Percentiles rank a stretch among this genome's conserved stretches.
Evolutionary conservation across 2,113 vertebrate genomes (phyloP).

Genomic region (Ammospiza caudacuta): DNA sequence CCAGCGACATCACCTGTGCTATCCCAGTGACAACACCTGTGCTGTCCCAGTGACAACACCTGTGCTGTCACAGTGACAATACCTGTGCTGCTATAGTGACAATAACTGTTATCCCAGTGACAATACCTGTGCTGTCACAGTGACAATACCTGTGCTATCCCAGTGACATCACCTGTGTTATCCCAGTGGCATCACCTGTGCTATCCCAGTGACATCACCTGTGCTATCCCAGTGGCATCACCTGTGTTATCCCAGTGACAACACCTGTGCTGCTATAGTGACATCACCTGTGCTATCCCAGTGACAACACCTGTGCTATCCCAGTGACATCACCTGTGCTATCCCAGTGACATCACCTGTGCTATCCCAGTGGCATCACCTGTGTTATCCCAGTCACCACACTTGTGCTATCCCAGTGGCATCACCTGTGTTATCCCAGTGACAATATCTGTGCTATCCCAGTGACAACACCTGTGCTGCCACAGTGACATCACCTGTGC

Average conservation of each 20-base stretch:
- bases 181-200: not conserved
- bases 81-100: no score
- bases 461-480: not conserved
- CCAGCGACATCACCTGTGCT: not conserved
- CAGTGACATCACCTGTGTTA: fast-evolving
- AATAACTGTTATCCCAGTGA: no score
- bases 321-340: fast-evolving
- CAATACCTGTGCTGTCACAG: fast-evolving
- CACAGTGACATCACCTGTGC: no score
- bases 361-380: not conserved
- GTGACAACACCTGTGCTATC: fast-evolving
- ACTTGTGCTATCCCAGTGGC: not conserved
- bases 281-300: not conserved
- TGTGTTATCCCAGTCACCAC: not conserved
- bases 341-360: fast-evolving
- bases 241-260: not conserved
- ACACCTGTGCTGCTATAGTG: not conserved
- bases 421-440: not conserved
- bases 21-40: not conserved
- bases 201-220: not conserved
- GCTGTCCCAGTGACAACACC: no score
- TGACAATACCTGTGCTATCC: fast-evolving
- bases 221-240: not conserved
- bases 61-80: not conserved
- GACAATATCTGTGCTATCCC: not conserved